Evolutionary conservation across 2,888 invertebrate species (phyloP).

Genomic region (Nowickia ferox): DNA sequence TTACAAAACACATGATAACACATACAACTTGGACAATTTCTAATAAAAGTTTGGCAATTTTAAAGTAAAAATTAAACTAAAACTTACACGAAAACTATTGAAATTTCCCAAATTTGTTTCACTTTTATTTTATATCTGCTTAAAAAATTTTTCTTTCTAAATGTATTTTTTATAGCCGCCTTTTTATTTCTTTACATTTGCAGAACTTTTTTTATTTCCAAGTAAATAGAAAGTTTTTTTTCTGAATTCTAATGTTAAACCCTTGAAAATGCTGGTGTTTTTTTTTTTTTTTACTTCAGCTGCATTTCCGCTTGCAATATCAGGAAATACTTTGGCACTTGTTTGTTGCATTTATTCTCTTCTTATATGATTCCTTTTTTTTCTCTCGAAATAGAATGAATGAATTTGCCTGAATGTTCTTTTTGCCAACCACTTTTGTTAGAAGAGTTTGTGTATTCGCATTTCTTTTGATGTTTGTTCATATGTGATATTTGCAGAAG

Average conservation of each 20-base stretch:
- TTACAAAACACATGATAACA: constrained; percentile 34
- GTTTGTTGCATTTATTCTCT: constrained; percentile 71
- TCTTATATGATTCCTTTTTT: constrained; percentile 28
- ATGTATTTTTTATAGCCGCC: background rate
- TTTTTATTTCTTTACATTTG: background rate
- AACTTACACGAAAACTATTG: constrained; percentile 46
- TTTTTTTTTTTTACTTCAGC: constrained; percentile 57
- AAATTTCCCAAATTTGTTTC: constrained; percentile 49
- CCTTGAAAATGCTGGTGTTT: constrained; percentile 49
- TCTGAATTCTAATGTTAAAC: constrained; percentile 60
- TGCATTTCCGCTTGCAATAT: constrained; percentile 74
- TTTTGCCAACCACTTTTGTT: constrained; percentile 46
- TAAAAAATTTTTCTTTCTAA: background rate
- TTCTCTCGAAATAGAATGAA: background rate
- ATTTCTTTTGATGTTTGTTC: constrained; percentile 37
- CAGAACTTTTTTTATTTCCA: background rate
- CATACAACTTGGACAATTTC: constrained; percentile 53
- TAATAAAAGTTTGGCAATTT: constrained; percentile 59
- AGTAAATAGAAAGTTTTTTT: constrained; percentile 19
- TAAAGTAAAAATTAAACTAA: constrained; percentile 18
- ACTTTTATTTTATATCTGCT: constrained; percentile 53
- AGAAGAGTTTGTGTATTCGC: constrained; percentile 25
- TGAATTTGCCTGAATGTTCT: constrained; percentile 43
- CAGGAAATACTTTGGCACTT: constrained; percentile 76
- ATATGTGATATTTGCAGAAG: constrained; percentile 12